A percentile compares a stretch with the other conserved stretches of the same genome.
These are phyloP conservation scores for Gallinago jamesoni DNA, from an alignment of 2,113 vertebrate species.

Conservation along the genomic window DNA sequence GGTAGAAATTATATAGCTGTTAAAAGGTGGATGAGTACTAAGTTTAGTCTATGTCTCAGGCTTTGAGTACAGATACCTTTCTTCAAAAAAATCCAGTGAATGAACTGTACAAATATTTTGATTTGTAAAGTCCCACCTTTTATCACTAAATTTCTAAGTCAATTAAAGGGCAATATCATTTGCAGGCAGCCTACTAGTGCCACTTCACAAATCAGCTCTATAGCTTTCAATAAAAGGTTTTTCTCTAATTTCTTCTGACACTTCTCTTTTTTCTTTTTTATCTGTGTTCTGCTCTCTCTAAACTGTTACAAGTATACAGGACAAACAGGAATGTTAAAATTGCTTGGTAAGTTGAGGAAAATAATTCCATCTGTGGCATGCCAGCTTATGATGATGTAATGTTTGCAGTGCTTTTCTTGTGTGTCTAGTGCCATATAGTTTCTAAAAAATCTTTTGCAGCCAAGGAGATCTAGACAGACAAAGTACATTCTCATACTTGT, in stretches of 20 bases:
- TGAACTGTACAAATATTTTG: background rate
- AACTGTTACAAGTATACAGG: constrained; percentile 77
- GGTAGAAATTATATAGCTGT: background rate
- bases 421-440: background rate
- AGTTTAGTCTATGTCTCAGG: background rate
- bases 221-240: background rate
- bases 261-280: constrained; percentile 47
- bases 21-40: background rate
- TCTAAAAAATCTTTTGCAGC: background rate
- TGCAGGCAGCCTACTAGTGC: background rate
- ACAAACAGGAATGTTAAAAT: constrained; percentile 70
- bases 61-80: background rate
- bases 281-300: constrained; percentile 62
- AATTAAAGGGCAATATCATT: background rate
- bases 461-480: background rate
- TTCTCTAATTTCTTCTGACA: constrained; percentile 63
- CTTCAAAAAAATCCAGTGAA: background rate
- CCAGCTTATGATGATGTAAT: background rate
- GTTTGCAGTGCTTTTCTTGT: constrained; percentile 44
- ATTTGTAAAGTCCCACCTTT: background rate
- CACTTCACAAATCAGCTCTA: background rate
- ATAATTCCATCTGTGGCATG: constrained; percentile 49
- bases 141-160: background rate
- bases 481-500: background rate
- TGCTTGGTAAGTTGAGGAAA: constrained; percentile 71